Evolutionary conservation across 2,797 vertebrate genomes (phyloP).

Genomic region (Erithacus rubecula): DNA sequence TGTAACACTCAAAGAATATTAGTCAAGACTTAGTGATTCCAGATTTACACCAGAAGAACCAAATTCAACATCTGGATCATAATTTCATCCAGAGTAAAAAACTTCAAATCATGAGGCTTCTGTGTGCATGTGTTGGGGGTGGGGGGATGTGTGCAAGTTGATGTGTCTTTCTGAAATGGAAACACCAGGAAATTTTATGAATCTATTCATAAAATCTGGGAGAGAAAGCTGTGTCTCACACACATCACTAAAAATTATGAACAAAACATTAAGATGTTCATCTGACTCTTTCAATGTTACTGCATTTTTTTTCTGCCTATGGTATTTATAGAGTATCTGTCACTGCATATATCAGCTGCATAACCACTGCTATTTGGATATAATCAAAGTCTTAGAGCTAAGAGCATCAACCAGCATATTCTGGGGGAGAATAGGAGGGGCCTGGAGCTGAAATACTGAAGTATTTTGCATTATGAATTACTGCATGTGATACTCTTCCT

Average conservation of each 20-base stretch:
- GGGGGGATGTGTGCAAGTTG: background rate
- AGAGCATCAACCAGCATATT: background rate
- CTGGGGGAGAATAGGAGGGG: background rate
- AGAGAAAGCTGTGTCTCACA: background rate
- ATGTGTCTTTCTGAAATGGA: background rate
- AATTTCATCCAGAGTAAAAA: background rate
- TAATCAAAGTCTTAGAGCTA: background rate
- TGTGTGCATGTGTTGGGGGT: background rate
- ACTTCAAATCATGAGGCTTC: background rate
- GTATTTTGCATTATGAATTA: background rate
- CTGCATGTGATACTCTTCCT: background rate
- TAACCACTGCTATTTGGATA: background rate
- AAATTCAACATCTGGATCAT: background rate
- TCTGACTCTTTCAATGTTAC: background rate
- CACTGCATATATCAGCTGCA: background rate
- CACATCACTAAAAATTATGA: background rate
- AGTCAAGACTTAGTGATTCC: background rate
- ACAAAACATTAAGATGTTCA: background rate
- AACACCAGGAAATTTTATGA: background rate
- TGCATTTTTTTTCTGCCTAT: background rate
- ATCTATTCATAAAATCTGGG: background rate
- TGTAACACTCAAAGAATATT: background rate
- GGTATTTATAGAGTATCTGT: background rate
- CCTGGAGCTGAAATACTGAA: background rate
- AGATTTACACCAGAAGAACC: background rate